Percentiles rank a stretch among this genome's conserved stretches.
Evolutionary conservation across 2,797 vertebrate species (phyloP).

Genomic region (Gallirallus australis): DNA sequence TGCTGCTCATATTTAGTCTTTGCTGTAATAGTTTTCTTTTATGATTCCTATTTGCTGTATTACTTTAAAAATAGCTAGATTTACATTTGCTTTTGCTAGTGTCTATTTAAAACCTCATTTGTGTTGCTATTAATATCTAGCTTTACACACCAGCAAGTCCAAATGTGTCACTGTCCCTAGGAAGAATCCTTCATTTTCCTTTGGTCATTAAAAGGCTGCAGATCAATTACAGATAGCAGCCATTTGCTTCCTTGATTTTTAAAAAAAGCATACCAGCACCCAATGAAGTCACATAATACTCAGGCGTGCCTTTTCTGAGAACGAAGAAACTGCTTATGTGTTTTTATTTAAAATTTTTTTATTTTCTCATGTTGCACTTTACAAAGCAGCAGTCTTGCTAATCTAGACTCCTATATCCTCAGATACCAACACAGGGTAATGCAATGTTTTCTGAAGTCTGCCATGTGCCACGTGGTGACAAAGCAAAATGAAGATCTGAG

Average conservation of each 20-base stretch:
- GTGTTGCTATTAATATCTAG: background rate
- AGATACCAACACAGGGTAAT: rapidly evolving
- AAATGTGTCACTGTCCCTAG: background rate
- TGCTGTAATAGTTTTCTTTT: slow-evolving; percentile 20
- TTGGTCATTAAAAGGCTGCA: background rate
- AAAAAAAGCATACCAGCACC: background rate
- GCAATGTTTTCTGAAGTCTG: background rate
- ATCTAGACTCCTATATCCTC: background rate
- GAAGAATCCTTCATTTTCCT: background rate
- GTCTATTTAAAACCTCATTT: slow-evolving; percentile 35
- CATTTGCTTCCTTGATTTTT: background rate
- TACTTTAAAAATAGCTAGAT: slow-evolving; percentile 42
- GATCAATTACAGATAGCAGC: background rate
- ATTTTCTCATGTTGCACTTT: background rate
- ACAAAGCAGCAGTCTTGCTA: background rate
- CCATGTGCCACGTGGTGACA: background rate
- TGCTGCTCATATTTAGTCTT: slow-evolving; percentile 1
- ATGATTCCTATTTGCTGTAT: background rate
- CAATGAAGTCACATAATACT: background rate
- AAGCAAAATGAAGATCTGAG: background rate
- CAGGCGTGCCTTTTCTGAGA: background rate
- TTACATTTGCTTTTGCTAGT: slow-evolving; percentile 9
- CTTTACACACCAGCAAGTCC: background rate
- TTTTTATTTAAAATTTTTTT: background rate
- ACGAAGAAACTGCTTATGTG: background rate